Percentiles rank a stretch among this genome's conserved stretches.
These are phyloP conservation scores for Otolemur garnettii DNA, from an alignment of 2,113 vertebrate genomes.

Conservation along the genomic window DNA sequence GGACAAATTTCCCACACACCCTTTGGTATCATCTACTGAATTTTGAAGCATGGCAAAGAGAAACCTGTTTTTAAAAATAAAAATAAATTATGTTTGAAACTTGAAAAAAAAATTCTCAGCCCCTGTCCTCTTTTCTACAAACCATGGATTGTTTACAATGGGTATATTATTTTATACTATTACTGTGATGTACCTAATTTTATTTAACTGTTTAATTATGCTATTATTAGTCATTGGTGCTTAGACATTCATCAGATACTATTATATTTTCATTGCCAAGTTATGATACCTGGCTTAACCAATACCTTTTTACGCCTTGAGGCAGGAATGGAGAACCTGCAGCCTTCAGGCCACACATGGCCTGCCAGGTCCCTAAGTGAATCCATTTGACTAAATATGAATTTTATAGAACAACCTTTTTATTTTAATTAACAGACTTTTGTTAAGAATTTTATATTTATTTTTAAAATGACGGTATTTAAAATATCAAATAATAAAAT, in stretches of 20 bases:
- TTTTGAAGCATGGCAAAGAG: background rate
- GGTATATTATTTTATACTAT: background rate
- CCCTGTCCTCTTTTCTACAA: background rate
- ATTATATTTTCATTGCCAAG: background rate
- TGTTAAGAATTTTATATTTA: too few species aligned
- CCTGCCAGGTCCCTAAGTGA: too few species aligned
- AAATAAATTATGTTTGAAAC: background rate
- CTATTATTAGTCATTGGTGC: background rate
- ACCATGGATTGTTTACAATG: background rate
- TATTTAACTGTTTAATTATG: conserved; percentile 34
- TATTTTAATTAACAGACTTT: too few species aligned
- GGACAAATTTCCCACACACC: background rate
- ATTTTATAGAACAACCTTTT: too few species aligned
- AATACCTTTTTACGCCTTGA: background rate
- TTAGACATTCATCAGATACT: background rate
- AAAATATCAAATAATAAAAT: too few species aligned
- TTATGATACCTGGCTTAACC: background rate
- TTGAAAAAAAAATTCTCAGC: background rate
- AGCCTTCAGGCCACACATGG: too few species aligned
- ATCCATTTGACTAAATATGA: too few species aligned
- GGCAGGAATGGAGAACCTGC: too few species aligned
- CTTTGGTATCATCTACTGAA: background rate
- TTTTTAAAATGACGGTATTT: too few species aligned
- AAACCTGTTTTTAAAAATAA: background rate
- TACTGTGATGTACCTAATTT: background rate